Evolutionary conservation across 2,113 vertebrate species (phyloP), one percentile per base, ranked within the genome.

Genomic region (Caretta caretta): DNA sequence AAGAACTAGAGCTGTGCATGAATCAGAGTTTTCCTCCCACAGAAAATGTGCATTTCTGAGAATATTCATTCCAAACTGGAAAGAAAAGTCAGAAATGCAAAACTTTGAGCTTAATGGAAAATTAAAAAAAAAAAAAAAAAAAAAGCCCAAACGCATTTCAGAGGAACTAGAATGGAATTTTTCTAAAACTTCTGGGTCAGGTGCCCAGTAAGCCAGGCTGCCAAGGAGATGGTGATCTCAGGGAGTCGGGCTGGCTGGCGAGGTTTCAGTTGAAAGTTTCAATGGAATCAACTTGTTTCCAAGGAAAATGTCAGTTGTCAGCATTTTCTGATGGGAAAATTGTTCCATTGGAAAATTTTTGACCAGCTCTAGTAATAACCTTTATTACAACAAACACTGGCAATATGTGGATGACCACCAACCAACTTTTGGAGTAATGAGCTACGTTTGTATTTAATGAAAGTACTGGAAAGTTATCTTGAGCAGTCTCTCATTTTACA

Each of bases 201-300:
- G 20, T 24, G 72, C 72, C 19, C 4, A 69, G 65, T 17, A 38
- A 69, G 35, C 35, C n/a, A 14, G 59, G 29, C 29, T 6, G 3
- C 29, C 59, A 38, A 10, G 8, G 35, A n/a, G 35, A 9, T 69
- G 35, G 65, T 8, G 35, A 72, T 19, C 65, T n/a, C 35, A 38
- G n/a, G n/a, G 17, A 72, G 19, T 19, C 4, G 1, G 35, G 4
- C 19, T 38, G 65, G 19, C n/a, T 72, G 16, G 7, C 5, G 1
- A 3, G 65, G n/a, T 72, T 69, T 69, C 65, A n/a, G 31, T 69
- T 69, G 16, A n/a, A 65, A 65, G 35, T 69, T 72, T 72, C 35
- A 72, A 9, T 72, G 65, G 17, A 38, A 72, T 72, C n/a, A 38
- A 10, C 17, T 38, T n/a, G 17, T 38, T 19, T 17, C 16, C 17